These are phyloP conservation scores for Hydractinia symbiolongicarpus DNA, from an alignment of 30 jellyfish, hydroid and myxozoan genomes.

Conservation along the genomic window DNA sequence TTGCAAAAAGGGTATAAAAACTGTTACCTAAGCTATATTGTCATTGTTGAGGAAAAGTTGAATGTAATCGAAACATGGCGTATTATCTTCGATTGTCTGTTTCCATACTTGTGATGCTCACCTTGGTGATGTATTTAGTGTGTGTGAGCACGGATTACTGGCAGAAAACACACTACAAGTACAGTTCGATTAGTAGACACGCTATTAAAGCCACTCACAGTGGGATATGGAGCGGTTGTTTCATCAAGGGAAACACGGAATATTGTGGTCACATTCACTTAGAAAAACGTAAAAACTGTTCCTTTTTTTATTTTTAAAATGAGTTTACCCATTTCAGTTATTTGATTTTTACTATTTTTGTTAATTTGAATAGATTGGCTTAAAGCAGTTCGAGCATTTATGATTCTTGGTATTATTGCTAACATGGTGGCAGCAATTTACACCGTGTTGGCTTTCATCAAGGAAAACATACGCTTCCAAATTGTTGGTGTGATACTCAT, in stretches of 20 bases:
- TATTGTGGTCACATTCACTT: constrained; percentile 29
- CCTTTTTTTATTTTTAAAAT: not conserved
- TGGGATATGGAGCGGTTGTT: constrained; percentile 32
- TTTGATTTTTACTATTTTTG: not conserved
- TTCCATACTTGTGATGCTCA: constrained; percentile 36
- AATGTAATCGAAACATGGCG: not conserved
- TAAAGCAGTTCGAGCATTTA: constrained; percentile 74
- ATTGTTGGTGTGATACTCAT: constrained; percentile 61
- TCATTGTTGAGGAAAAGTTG: no score
- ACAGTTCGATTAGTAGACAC: constrained; percentile 13
- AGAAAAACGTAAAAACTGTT: constrained; percentile 14
- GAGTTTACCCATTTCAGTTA: not conserved
- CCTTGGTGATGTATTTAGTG: constrained; percentile 53
- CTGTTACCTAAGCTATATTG: no score
- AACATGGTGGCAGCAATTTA: constrained; percentile 44
- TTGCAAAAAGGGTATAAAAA: no score
- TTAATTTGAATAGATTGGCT: constrained; percentile 54
- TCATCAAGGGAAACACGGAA: constrained; percentile 14
- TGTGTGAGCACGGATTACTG: constrained; percentile 72
- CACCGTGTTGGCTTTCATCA: constrained; percentile 50
- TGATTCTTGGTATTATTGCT: constrained; percentile 62
- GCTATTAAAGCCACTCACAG: constrained; percentile 18
- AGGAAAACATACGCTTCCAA: constrained; percentile 50
- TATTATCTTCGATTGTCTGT: constrained; percentile 20
- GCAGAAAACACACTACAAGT: constrained; percentile 70